Evolutionary conservation across 2,113 vertebrate genomes (phyloP).

Genomic region (Gobiocypris rarus): DNA sequence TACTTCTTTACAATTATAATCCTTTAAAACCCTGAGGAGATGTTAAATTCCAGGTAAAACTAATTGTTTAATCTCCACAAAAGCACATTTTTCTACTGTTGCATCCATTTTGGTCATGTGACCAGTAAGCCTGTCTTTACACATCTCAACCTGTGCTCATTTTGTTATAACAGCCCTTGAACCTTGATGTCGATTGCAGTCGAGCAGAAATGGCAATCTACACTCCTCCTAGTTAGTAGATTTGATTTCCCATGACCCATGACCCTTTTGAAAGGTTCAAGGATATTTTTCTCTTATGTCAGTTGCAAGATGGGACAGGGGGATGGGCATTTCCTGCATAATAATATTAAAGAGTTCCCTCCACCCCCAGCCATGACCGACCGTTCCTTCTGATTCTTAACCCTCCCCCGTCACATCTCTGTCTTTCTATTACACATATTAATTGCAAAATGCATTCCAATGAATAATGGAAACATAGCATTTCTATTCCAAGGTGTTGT

Average conservation of each 20-base stretch:
- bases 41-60: neutral
- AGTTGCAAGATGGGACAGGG: constrained; percentile 52
- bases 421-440: constrained; percentile 21
- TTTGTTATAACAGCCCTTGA: neutral
- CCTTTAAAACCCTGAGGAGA: neutral
- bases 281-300: neutral
- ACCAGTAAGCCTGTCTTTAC: neutral
- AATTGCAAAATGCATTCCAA: constrained; percentile 59
- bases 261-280: constrained; percentile 17
- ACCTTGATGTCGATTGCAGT: neutral
- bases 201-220: neutral
- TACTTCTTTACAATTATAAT: neutral
- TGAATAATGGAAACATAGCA: constrained; percentile 63
- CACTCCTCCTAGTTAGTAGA: neutral
- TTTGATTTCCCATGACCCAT: constrained; percentile 40
- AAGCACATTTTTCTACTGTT: neutral
- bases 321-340: constrained; percentile 68
- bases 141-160: neutral
- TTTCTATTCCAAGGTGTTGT: constrained; percentile 43
- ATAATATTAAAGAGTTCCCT: constrained; percentile 71
- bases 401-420: constrained; percentile 57
- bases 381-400: constrained; percentile 52
- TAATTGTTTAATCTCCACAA: neutral
- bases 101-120: neutral
- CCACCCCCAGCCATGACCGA: constrained; percentile 60